phyloP scores from a whole-genome alignment of 2,797 vertebrate species.

The Scolopax bukidnonensis region DNA sequence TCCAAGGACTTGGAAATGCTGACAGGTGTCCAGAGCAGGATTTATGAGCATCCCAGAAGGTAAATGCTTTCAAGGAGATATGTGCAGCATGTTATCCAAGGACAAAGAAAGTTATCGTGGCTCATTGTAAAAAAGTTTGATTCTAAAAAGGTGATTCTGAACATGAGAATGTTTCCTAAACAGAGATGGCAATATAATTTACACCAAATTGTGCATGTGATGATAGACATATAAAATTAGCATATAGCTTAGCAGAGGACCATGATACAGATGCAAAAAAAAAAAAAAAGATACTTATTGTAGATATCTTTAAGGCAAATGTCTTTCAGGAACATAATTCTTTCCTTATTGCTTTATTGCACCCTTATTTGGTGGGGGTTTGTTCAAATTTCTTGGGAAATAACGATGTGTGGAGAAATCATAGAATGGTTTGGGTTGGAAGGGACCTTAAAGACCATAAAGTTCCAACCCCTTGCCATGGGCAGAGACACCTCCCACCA shows the following conservation, averaged over 20 bases:
- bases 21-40: not conserved
- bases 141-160: not conserved
- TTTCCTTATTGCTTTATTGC: not conserved
- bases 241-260: not conserved
- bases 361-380: not conserved
- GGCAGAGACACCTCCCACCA: too few species aligned
- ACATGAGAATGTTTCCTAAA: not conserved
- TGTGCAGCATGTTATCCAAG: not conserved
- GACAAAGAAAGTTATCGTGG: not conserved
- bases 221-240: not conserved
- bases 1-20: not conserved
- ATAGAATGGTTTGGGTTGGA: too few species aligned
- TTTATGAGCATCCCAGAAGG: not conserved
- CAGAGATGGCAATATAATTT: not conserved
- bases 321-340: not conserved
- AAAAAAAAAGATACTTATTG: not conserved
- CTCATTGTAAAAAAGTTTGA: not conserved
- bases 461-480: too few species aligned
- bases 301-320: not conserved
- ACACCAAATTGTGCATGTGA: not conserved
- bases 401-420: not conserved
- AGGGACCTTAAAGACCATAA: too few species aligned
- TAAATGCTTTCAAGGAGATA: not conserved
- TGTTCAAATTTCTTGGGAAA: not conserved
- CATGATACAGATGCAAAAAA: not conserved